Evolutionary conservation across 2,113 vertebrate species (phyloP).

Genomic region (Tychaedon coryphoeus): DNA sequence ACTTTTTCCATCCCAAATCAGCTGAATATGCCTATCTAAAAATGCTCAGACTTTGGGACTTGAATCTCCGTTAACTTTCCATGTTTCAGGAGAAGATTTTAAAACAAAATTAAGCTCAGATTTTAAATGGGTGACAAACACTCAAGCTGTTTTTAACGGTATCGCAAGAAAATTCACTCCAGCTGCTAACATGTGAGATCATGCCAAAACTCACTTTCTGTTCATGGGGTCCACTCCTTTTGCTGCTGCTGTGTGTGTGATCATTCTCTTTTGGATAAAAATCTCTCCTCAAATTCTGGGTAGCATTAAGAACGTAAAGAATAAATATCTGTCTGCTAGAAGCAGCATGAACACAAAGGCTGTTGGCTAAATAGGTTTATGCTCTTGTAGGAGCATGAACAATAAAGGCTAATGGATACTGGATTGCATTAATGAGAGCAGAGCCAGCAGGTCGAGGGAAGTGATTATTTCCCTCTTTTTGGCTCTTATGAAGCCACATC

Average conservation of each 20-base stretch:
- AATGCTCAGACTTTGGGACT: neutral
- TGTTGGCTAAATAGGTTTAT: neutral
- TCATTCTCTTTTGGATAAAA: neutral
- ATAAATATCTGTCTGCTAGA: neutral
- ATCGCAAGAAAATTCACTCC: conserved; percentile 6
- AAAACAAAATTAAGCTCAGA: neutral
- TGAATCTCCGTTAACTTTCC: neutral
- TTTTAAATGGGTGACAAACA: neutral
- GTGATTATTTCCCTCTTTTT: conserved; percentile 50
- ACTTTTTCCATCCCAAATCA: neutral
- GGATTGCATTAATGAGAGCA: conserved; percentile 42
- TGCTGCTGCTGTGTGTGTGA: neutral
- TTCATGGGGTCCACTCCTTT: neutral
- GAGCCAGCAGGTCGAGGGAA: conserved; percentile 57
- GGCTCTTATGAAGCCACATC: conserved; percentile 31
- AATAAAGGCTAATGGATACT: conserved; percentile 35
- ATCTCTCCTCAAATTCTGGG: neutral
- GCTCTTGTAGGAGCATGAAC: neutral
- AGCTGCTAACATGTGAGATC: neutral
- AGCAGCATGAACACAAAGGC: neutral
- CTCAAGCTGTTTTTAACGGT: conserved; percentile 21
- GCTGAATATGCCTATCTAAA: neutral
- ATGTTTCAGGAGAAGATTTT: neutral
- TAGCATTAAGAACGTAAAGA: neutral
- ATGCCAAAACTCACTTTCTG: conserved; percentile 44